Evolutionary conservation across 1,140 invertebrate genomes (phyloP).

Genomic region (Hermetia illucens): DNA sequence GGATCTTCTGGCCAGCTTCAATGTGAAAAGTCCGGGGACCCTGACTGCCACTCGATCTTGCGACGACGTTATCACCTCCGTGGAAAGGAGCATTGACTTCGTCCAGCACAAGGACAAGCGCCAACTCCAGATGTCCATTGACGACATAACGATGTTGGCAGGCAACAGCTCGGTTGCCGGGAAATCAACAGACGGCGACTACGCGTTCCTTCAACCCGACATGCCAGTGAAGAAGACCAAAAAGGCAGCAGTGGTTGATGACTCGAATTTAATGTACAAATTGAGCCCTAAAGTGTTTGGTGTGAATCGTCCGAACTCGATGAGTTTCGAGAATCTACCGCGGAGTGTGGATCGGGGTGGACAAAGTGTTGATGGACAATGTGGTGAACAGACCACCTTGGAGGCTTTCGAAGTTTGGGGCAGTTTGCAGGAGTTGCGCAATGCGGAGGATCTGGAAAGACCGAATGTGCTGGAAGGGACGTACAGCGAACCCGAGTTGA

Average conservation of each 20-base stretch:
- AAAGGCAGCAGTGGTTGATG: slow-evolving; percentile 18
- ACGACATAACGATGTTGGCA: slow-evolving; percentile 22
- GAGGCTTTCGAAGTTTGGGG: slow-evolving; percentile 31
- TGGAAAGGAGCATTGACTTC: slow-evolving; percentile 8
- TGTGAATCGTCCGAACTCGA: slow-evolving; percentile 29
- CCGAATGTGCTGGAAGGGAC: slow-evolving; percentile 15
- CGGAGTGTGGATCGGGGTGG: slow-evolving; percentile 6
- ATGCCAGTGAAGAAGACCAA: slow-evolving; percentile 14
- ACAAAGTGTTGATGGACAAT: slow-evolving; percentile 2
- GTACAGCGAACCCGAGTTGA: slow-evolving; percentile 30
- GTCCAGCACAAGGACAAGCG: slow-evolving; percentile 2
- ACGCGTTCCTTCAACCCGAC: background rate
- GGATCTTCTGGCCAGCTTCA: slow-evolving; percentile 21
- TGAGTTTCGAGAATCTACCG: slow-evolving; percentile 41
- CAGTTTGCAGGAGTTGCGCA: slow-evolving; percentile 40
- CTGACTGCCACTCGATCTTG: slow-evolving; percentile 21
- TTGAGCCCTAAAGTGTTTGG: slow-evolving; percentile 44
- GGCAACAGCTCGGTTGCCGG: slow-evolving; percentile 4
- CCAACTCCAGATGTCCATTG: slow-evolving; percentile 12
- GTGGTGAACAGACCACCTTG: slow-evolving; percentile 12
- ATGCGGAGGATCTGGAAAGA: background rate
- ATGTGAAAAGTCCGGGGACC: slow-evolving; percentile 20
- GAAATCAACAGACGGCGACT: background rate
- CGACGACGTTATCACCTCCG: slow-evolving; percentile 20
- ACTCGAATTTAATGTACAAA: slow-evolving; percentile 27